Evolutionary conservation across 2,888 invertebrate genomes (phyloP).

Genomic region (Acleris holmiana): DNA sequence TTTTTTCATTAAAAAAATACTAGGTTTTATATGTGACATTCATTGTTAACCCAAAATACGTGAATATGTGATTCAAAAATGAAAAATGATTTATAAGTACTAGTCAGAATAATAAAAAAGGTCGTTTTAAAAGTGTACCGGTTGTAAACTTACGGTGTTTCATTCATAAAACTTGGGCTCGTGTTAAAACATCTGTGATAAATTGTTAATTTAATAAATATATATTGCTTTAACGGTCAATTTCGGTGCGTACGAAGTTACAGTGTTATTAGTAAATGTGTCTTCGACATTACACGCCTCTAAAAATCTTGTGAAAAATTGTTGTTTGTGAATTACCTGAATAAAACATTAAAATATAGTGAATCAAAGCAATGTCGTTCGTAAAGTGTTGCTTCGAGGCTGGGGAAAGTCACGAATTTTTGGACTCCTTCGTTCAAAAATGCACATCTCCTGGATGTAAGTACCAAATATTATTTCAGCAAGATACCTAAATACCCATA

Average conservation of each 20-base stretch:
- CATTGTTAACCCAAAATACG: too few species aligned
- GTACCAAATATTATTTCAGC: slow-evolving; percentile 65
- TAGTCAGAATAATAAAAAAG: too few species aligned
- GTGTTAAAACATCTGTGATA: slow-evolving; percentile 34
- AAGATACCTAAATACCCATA: not conserved
- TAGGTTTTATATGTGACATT: slow-evolving; percentile 49
- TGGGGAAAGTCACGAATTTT: slow-evolving; percentile 88
- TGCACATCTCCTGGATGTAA: slow-evolving; percentile 93
- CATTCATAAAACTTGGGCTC: slow-evolving; percentile 27
- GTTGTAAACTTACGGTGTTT: slow-evolving; percentile 12
- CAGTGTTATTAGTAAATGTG: not conserved
- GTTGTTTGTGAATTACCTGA: slow-evolving; percentile 7
- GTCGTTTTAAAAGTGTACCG: too few species aligned
- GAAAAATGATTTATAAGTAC: too few species aligned
- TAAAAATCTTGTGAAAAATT: not conserved
- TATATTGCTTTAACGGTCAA: slow-evolving; percentile 10
- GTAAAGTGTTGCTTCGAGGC: slow-evolving; percentile 92
- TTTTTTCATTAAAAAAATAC: slow-evolving; percentile 55
- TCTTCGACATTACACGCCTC: not conserved
- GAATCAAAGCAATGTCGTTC: slow-evolving; percentile 81
- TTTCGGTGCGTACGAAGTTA: slow-evolving; percentile 6
- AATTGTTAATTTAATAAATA: slow-evolving; percentile 29
- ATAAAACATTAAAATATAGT: slow-evolving; percentile 33
- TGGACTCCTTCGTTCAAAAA: slow-evolving; percentile 90
- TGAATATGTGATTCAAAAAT: too few species aligned